Conservation (phyloP, 1,140 invertebrate species). For the Tetramorium alpestre region DNA sequence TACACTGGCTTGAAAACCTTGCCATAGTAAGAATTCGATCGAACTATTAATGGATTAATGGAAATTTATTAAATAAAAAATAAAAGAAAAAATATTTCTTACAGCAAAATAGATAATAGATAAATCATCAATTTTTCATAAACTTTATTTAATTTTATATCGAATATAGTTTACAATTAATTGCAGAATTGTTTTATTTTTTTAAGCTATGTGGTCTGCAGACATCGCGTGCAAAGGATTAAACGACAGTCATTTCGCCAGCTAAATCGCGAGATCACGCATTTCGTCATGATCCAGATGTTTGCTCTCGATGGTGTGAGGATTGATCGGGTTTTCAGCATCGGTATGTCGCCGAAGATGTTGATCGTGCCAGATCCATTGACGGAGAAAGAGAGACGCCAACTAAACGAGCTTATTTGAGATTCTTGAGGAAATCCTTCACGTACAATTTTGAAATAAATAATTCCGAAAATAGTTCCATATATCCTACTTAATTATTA, state of each 20-base stretch:
- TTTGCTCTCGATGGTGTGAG: constrained; percentile 79
- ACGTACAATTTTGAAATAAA: not conserved
- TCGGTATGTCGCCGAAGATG: constrained; percentile 78
- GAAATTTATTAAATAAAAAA: not conserved
- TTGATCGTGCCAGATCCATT: constrained; percentile 76
- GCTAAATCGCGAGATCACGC: constrained; percentile 79
- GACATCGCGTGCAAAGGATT: constrained; percentile 73
- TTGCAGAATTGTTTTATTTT: constrained; percentile 5
- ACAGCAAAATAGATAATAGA: no score
- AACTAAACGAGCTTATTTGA: constrained; percentile 75
- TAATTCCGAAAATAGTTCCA: not conserved
- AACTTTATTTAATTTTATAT: not conserved
- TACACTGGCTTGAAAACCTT: constrained; percentile 75
- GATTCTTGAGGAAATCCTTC: not conserved
- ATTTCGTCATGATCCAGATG: constrained; percentile 80
- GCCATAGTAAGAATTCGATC: constrained; percentile 77
- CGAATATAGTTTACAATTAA: not conserved
- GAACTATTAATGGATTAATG: not conserved
- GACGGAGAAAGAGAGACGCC: constrained; percentile 74
- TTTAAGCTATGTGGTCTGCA: constrained; percentile 78
- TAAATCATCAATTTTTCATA: not conserved
- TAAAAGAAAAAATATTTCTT: not conserved
- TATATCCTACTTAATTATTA: not conserved
- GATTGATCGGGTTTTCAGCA: constrained; percentile 80
- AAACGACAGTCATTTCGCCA: constrained; percentile 76